phyloP scores from a whole-genome alignment of 2,888 invertebrate species.

The Lasioglossum oenotherae region DNA sequence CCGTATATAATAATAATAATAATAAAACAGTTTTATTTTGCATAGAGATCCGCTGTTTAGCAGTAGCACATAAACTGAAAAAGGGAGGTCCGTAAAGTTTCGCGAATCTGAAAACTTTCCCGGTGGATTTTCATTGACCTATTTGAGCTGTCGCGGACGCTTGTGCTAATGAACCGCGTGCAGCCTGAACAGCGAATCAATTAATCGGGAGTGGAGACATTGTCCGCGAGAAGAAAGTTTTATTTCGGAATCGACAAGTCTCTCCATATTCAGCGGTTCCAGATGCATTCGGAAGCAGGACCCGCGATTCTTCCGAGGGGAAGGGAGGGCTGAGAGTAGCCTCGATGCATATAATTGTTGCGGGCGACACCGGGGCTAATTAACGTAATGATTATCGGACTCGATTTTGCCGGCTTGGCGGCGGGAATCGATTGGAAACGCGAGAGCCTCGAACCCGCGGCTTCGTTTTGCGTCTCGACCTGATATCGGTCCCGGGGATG shows the following conservation, averaged over 20 bases:
- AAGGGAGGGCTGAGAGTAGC: constrained; percentile 1
- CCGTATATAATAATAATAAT: too few species aligned
- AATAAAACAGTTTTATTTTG: too few species aligned
- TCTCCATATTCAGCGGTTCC: constrained; percentile 41
- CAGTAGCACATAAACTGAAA: background rate
- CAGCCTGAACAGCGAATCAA: constrained; percentile 15
- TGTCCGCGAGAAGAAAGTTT: background rate
- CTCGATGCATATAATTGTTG: constrained; percentile 53
- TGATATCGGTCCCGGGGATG: constrained; percentile 72
- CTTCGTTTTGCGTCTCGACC: constrained; percentile 56
- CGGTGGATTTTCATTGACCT: background rate
- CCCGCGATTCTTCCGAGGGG: constrained; percentile 21
- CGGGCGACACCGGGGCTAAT: constrained; percentile 61
- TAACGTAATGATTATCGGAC: constrained; percentile 67
- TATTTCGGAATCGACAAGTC: constrained; percentile 1
- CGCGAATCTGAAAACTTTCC: too few species aligned
- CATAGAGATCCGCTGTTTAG: too few species aligned
- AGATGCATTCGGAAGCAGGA: constrained; percentile 7
- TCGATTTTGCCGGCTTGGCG: constrained; percentile 37
- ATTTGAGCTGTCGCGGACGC: background rate
- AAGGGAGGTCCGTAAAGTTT: background rate
- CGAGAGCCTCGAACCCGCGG: constrained; percentile 63
- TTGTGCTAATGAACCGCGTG: background rate
- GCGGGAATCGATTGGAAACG: constrained; percentile 77
- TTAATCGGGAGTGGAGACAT: constrained; percentile 24